phyloP scores from a whole-genome alignment of 2,888 invertebrate species.

The Agrotis exclamationis region DNA sequence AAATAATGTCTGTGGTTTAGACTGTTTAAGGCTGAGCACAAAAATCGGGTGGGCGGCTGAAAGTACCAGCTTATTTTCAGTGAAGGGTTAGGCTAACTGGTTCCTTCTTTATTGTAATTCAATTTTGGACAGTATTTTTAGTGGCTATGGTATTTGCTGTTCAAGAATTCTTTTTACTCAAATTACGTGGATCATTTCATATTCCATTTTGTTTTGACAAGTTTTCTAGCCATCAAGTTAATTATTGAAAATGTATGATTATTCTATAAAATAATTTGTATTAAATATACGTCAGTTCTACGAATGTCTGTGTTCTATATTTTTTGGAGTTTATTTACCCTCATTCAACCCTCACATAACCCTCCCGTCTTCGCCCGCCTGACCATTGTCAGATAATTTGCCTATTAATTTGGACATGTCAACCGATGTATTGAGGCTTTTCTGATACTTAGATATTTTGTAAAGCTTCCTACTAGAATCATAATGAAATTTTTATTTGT shows the following conservation, averaged over 20 bases:
- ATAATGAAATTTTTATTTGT: not conserved
- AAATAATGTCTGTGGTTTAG: conserved; percentile 10
- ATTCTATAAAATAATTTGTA: conserved; percentile 10
- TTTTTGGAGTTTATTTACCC: conserved; percentile 67
- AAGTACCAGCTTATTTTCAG: not conserved
- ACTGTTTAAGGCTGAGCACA: conserved; percentile 9
- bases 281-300: conserved; percentile 35
- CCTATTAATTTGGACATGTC: conserved; percentile 65
- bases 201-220: not conserved
- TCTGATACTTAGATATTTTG: conserved; percentile 4
- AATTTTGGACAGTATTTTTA: not conserved
- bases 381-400: conserved; percentile 72
- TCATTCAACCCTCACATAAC: conserved; percentile 48
- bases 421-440: conserved; percentile 43
- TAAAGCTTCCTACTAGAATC: not conserved
- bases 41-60: conserved; percentile 9
- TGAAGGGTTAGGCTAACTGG: not conserved
- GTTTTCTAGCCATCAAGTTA: conserved; percentile 1
- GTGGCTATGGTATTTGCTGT: not conserved
- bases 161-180: not conserved
- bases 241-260: conserved; percentile 13
- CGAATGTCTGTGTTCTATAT: conserved; percentile 42
- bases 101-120: not conserved
- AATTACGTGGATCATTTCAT: not conserved
- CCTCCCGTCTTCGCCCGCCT: conserved; percentile 65